phyloP scores from a whole-genome alignment of 2,888 invertebrate species.

The Melanophora roralis region DNA sequence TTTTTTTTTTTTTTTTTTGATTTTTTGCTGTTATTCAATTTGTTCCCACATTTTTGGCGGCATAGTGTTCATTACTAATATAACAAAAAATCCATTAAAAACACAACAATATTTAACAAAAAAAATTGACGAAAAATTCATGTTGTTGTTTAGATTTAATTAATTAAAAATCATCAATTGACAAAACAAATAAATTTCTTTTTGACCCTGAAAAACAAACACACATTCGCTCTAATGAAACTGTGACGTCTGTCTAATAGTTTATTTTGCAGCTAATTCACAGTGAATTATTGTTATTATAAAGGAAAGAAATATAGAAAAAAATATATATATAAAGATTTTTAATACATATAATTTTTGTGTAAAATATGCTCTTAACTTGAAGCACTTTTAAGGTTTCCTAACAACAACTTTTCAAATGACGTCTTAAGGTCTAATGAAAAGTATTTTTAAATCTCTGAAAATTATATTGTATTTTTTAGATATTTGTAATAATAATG shows the following conservation, averaged over 20 bases:
- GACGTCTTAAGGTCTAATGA: constrained; percentile 61
- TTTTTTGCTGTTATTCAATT: neutral
- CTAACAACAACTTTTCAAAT: constrained; percentile 23
- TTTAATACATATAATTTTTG: neutral
- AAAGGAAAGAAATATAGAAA: neutral
- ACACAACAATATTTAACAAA: constrained; percentile 18
- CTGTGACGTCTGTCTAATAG: constrained; percentile 30
- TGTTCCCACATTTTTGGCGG: constrained; percentile 14
- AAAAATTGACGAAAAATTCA: neutral
- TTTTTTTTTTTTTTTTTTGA: neutral
- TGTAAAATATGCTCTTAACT: neutral
- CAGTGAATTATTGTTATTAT: constrained; percentile 35
- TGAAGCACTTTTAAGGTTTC: constrained; percentile 41
- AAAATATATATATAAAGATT: neutral
- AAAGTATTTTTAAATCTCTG: constrained; percentile 5
- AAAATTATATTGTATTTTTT: neutral
- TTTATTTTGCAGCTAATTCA: neutral
- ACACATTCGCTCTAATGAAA: constrained; percentile 32
- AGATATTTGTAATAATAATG: neutral
- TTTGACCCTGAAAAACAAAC: constrained; percentile 28
- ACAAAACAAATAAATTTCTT: constrained; percentile 51
- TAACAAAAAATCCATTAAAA: neutral
- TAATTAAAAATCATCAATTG: constrained; percentile 50
- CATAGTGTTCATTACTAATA: neutral
- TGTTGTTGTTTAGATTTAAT: constrained; percentile 20